Base-by-base conservation (phyloP, 2,797 vertebrate species). In the Pangasius larnaudii region DNA sequence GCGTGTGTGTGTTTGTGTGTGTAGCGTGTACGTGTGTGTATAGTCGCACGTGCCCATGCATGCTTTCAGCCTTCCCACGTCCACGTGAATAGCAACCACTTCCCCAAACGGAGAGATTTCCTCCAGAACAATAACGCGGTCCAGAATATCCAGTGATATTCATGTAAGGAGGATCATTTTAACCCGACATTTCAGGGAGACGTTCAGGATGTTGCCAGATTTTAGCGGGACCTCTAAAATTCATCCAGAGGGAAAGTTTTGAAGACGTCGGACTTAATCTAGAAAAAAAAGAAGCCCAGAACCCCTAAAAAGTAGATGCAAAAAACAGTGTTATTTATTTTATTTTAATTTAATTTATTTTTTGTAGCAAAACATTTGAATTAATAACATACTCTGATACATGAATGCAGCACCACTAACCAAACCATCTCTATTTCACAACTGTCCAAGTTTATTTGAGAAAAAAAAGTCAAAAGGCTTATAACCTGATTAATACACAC, bases 61-160 rank as follows among this genome's bases (percentile, higher is more conserved):
- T 13, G 91, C 59, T 79, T 89, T 87, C 88, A 90, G 87, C 89
- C 89, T 87, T 88, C 87, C 91, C 82, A 80, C 82, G 89, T 93
- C 93, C 95, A 94, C 92, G 94, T 95, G 95, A 95, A 95, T 91
- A 58, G 67, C 58, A 63, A 92, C 93, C 93, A 91, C 93, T 92
- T 92, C 88, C 92, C 91, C 49, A 92, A 94, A 93, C 67, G 5
- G 33, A 71, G 1, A 49, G 39, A 24, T n/a, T 18, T 27, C 13
- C 22, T 39, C 13, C 27, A 42, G 24, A 63, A 42, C 30, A 79
- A 30, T 18, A 78, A 78, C 22, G 39, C 79, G 42, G 2, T 82
- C 59, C 27, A 39, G 39, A 39, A 39, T 39, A 39, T 39, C 39
- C 39, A 11, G 46, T 84, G 1, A 51, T 67, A 13, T n/a, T 61